A percentile compares a stretch with the other conserved stretches of the same genome.
phyloP scores from a whole-genome alignment of 2,113 vertebrate species.

The Oreamnos americanus region DNA sequence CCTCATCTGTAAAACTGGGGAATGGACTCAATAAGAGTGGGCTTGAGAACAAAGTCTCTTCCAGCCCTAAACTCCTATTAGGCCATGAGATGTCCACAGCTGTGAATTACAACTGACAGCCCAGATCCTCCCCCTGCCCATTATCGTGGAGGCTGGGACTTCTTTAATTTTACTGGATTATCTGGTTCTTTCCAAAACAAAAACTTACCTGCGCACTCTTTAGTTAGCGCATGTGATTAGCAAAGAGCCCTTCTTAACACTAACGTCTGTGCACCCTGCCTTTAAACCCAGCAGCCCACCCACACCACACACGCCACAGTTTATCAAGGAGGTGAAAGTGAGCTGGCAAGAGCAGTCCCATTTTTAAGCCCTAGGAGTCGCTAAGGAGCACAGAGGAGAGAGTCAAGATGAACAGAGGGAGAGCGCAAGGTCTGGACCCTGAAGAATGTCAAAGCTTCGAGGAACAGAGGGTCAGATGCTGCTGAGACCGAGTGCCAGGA shows the following conservation, averaged over 20 bases:
- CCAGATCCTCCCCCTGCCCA: neutral
- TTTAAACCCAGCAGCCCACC: neutral
- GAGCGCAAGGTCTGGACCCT: neutral
- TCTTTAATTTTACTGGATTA: neutral
- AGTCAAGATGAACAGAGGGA: neutral
- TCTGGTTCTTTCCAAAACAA: neutral
- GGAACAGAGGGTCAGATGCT: neutral
- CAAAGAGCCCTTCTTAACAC: neutral
- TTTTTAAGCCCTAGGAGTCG: neutral
- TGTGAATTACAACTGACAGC: neutral
- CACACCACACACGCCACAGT: neutral
- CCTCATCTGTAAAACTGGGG: conserved; percentile 46
- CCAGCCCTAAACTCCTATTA: neutral
- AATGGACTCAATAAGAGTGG: neutral
- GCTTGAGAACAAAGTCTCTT: neutral
- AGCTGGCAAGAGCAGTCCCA: neutral
- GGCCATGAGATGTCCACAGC: neutral
- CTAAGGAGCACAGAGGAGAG: neutral
- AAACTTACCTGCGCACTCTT: conserved; percentile 12
- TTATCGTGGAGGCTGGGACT: neutral
- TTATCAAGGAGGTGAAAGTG: neutral
- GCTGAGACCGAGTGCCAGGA: neutral
- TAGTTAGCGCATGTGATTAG: neutral
- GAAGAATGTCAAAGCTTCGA: neutral
- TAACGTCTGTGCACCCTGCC: neutral